phyloP scores from a whole-genome alignment of 2,888 invertebrate species.

The Sesamia inferens region DNA sequence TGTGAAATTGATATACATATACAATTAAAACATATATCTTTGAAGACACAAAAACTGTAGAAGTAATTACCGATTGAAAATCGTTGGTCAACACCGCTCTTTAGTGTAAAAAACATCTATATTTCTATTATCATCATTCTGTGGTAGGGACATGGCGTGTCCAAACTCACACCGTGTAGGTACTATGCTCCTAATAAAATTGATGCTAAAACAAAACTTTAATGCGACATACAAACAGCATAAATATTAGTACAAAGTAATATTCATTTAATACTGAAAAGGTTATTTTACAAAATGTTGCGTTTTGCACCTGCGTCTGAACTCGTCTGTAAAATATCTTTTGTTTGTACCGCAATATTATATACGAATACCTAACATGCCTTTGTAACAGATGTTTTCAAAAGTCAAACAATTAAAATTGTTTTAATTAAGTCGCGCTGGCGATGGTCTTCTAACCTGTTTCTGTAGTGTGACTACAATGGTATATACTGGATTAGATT shows the following conservation, averaged over 20 bases:
- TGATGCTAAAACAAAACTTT: not conserved
- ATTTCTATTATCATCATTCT: not conserved
- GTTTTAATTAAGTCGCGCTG: slow-evolving; percentile 43
- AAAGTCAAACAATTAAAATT: slow-evolving; percentile 61
- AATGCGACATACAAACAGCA: not conserved
- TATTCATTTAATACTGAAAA: slow-evolving; percentile 35
- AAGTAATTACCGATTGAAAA: not conserved
- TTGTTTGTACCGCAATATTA: slow-evolving; percentile 58
- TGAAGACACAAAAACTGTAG: not conserved
- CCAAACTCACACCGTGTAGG: not conserved
- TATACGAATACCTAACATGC: slow-evolving; percentile 58
- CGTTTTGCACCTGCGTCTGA: slow-evolving; percentile 58
- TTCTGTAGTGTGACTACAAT: too few species aligned
- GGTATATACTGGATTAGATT: not conserved
- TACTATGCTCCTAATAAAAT: not conserved
- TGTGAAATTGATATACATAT: not conserved
- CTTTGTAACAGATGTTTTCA: slow-evolving; percentile 64
- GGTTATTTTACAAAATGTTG: slow-evolving; percentile 51
- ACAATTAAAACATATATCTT: not conserved
- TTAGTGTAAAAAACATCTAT: not conserved
- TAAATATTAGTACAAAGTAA: slow-evolving; percentile 9
- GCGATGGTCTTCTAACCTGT: not conserved
- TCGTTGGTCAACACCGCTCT: not conserved
- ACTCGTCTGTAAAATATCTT: slow-evolving; percentile 37
- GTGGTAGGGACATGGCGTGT: not conserved